These are phyloP conservation scores for Poeciliopsis presidionis DNA, from an alignment of 2,797 vertebrate genomes.

Conservation along the genomic window DNA sequence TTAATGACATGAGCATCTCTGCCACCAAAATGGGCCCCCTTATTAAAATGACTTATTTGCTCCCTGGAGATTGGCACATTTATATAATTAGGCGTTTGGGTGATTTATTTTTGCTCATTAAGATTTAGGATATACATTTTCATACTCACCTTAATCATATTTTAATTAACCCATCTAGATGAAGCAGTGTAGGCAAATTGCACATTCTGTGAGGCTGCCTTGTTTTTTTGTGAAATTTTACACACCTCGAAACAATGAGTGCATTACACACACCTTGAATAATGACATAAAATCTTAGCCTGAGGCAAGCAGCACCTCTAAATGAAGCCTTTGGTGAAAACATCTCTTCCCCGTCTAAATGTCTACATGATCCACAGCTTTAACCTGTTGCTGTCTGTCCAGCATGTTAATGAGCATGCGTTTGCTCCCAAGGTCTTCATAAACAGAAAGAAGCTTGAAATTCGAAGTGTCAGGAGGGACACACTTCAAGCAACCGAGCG, in stretches of 20 bases:
- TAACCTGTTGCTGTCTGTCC: slow-evolving; percentile 58
- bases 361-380: slow-evolving; percentile 25
- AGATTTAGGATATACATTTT: slow-evolving; percentile 38
- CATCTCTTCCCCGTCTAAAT: slow-evolving; percentile 22
- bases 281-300: slow-evolving; percentile 45
- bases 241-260: slow-evolving; percentile 42
- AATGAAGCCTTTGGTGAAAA: slow-evolving; percentile 51
- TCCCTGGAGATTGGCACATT: slow-evolving; percentile 37
- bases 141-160: slow-evolving; percentile 36
- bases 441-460: slow-evolving; percentile 45
- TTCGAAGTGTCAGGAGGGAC: slow-evolving; percentile 56
- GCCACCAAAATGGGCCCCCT: slow-evolving; percentile 40
- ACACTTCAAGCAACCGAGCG: slow-evolving; percentile 57
- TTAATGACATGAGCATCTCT: slow-evolving; percentile 65
- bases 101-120: slow-evolving; percentile 39
- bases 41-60: slow-evolving; percentile 36
- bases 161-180: slow-evolving; percentile 49
- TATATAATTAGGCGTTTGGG: slow-evolving; percentile 46
- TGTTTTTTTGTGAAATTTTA: slow-evolving; percentile 30
- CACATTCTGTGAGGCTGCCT: slow-evolving; percentile 22
- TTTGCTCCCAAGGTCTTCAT: slow-evolving; percentile 54
- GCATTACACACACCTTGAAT: slow-evolving; percentile 45
- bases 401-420: slow-evolving; percentile 26
- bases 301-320: slow-evolving; percentile 35
- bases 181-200: slow-evolving; percentile 13